Percentiles rank a stretch among this genome's conserved stretches.
These are phyloP conservation scores for Dicycla oo DNA, from an alignment of 2,888 invertebrate species.

Conservation along the genomic window DNA sequence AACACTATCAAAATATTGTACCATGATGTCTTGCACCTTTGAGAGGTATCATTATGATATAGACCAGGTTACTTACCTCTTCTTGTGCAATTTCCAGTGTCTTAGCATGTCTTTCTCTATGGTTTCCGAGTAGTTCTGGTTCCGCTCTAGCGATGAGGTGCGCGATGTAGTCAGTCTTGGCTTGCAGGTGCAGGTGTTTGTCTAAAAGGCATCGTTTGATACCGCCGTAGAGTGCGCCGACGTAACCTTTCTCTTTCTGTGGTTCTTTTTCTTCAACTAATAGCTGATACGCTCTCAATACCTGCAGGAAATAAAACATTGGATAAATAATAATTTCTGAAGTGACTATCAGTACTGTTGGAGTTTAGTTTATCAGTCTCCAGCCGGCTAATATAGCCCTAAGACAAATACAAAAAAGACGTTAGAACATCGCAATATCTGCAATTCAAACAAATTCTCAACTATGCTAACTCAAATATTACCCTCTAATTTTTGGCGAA, in stretches of 20 bases:
- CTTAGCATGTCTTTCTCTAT: constrained; percentile 98
- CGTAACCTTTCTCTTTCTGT: constrained; percentile 96
- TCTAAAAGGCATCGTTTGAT: constrained; percentile 96
- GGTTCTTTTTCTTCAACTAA: constrained; percentile 96
- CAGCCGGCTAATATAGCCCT: neutral
- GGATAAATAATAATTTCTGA: neutral
- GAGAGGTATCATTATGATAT: too few relatives aligned
- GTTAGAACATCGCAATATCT: neutral
- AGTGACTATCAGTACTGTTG: neutral
- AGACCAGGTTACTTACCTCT: constrained; percentile 86
- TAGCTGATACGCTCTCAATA: constrained; percentile 95
- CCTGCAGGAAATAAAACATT: constrained; percentile 78
- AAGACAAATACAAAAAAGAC: neutral
- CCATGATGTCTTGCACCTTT: too few relatives aligned
- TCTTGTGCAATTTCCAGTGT: constrained; percentile 99
- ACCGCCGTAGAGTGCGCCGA: constrained; percentile 95
- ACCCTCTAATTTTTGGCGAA: too few relatives aligned
- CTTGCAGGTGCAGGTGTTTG: constrained; percentile 96
- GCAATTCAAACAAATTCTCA: too few relatives aligned
- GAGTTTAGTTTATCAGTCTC: neutral
- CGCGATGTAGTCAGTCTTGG: constrained; percentile 96
- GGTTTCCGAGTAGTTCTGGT: constrained; percentile 96
- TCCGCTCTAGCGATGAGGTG: constrained; percentile 97
- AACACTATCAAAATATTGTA: too few relatives aligned
- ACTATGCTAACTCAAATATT: neutral